A percentile compares a stretch with the other conserved stretches of the same genome.
phyloP scores from a whole-genome alignment of 2,113 vertebrate species.

The Sebastes schlegelii region DNA sequence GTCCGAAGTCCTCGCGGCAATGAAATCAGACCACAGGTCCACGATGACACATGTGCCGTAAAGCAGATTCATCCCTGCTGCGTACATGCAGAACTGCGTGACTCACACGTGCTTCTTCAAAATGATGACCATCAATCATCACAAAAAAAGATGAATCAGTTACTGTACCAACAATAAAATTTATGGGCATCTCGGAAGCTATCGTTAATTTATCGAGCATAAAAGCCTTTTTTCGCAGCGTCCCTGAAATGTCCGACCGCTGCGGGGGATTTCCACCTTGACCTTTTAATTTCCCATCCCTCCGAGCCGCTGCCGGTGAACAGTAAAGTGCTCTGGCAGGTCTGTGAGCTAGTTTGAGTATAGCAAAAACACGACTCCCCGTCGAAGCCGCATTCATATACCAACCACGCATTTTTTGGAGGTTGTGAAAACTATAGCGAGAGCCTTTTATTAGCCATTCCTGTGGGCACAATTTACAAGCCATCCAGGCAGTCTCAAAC shows the following conservation, averaged over 20 bases:
- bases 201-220: conserved; percentile 1
- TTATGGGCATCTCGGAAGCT: conserved; percentile 5
- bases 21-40: conserved; percentile 9
- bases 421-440: conserved; percentile 38
- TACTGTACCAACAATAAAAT: conserved; percentile 9
- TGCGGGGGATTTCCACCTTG: conserved; percentile 40
- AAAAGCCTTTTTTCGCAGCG: conserved; percentile 7
- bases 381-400: conserved; percentile 28
- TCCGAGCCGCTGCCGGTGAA: conserved; percentile 20
- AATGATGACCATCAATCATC: conserved; percentile 29
- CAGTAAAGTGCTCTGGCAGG: conserved; percentile 14
- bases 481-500: conserved; percentile 47
- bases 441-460: conserved; percentile 63
- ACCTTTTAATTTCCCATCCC: conserved; percentile 51
- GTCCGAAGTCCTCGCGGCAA: not conserved
- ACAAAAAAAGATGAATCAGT: conserved; percentile 6
- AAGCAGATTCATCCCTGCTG: not conserved
- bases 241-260: conserved; percentile 10
- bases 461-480: conserved; percentile 63
- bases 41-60: not conserved
- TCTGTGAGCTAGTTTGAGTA: conserved; percentile 27
- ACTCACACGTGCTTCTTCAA: conserved; percentile 18
- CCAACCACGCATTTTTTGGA: conserved; percentile 17
- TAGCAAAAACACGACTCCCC: conserved; percentile 12
- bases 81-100: not conserved